phyloP scores from a whole-genome alignment of 2,888 invertebrate genomes.

The Timema cristinae region DNA sequence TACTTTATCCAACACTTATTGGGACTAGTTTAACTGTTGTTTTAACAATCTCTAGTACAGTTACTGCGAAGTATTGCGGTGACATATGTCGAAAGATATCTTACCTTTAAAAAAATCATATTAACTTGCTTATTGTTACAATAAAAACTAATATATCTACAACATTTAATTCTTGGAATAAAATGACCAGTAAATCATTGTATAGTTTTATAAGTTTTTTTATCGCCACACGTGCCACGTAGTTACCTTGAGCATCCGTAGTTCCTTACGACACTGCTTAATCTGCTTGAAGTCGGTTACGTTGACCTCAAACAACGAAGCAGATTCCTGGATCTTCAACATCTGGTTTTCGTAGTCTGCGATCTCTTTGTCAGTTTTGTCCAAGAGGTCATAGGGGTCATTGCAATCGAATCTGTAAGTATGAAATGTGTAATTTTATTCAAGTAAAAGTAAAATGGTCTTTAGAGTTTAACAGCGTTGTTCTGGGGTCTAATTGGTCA shows the following conservation, averaged over 20 bases:
- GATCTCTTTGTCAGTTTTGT: conserved; percentile 75
- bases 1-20: no score
- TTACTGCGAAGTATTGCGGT: no score
- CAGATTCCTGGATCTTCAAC: conserved; percentile 80
- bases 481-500: no score
- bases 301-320: conserved; percentile 89
- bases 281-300: conserved; percentile 92
- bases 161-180: not conserved
- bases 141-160: not conserved
- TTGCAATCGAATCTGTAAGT: conserved; percentile 64
- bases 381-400: conserved; percentile 69
- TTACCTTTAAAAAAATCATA: no score
- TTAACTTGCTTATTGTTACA: not conserved
- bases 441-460: no score
- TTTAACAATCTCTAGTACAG: no score
- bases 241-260: conserved; percentile 78
- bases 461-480: no score
- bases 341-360: conserved; percentile 79
- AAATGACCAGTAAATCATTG: not conserved
- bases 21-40: no score
- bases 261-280: conserved; percentile 86
- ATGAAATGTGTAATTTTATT: no score
- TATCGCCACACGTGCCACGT: not conserved
- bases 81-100: no score
- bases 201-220: not conserved